Percentiles rank a stretch among this genome's conserved stretches.
Conservation (phyloP, 1,140 invertebrate genomes). For the Tetranychus urticae region DNA sequence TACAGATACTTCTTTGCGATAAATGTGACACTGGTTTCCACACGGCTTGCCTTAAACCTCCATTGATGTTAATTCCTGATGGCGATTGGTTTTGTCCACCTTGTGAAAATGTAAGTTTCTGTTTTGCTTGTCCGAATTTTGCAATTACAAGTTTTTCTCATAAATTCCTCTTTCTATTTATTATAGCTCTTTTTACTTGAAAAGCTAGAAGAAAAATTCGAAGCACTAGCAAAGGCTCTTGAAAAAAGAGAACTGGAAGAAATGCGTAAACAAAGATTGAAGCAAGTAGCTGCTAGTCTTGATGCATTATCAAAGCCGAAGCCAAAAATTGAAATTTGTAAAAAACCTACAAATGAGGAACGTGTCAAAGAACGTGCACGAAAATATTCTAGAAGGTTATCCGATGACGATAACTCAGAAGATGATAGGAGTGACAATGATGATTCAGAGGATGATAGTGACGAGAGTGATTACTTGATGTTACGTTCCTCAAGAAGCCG, state of each 20-base stretch:
- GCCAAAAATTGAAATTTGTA: constrained; percentile 15
- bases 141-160: background rate
- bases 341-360: constrained; percentile 12
- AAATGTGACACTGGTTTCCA: constrained; percentile 83
- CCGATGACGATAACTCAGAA: background rate
- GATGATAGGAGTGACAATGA: background rate
- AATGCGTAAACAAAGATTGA: constrained; percentile 38
- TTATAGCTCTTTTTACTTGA: constrained; percentile 39
- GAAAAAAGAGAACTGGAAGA: constrained; percentile 36
- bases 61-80: constrained; percentile 73
- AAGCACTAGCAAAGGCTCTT: constrained; percentile 23
- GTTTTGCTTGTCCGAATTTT: background rate
- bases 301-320: constrained; percentile 36
- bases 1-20: constrained; percentile 69
- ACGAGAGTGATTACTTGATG: constrained; percentile 8
- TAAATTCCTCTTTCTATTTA: background rate
- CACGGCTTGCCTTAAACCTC: constrained; percentile 67
- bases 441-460: background rate
- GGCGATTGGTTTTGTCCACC: constrained; percentile 92
- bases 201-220: constrained; percentile 34
- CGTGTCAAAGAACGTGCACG: background rate
- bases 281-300: constrained; percentile 47
- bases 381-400: background rate
- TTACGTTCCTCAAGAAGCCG: constrained; percentile 18
- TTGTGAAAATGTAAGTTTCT: constrained; percentile 48